These are phyloP conservation scores for Crypturellus undulatus DNA, from an alignment of 2,113 vertebrate species.

Conservation along the genomic window DNA sequence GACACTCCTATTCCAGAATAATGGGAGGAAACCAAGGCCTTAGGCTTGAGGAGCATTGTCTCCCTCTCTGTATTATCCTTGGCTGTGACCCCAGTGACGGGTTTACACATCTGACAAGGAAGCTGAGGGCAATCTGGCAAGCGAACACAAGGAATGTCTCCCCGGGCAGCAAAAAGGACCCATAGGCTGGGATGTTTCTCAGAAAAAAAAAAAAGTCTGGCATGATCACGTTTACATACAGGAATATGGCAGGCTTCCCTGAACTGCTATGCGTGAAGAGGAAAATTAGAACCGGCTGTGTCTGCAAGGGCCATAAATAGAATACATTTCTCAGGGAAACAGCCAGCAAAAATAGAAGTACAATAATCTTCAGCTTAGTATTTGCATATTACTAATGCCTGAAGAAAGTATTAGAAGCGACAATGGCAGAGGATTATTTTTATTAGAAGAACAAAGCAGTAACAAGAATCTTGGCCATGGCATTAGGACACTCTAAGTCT, in stretches of 20 bases:
- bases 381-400: conserved; percentile 9
- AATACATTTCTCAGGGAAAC: conserved; percentile 35
- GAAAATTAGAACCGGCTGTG: conserved; percentile 58
- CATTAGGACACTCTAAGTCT: background rate
- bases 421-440: background rate
- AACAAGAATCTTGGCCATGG: background rate
- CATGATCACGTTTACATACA: conserved; percentile 3
- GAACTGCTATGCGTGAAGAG: conserved; percentile 22
- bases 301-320: conserved; percentile 50
- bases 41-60: conserved; percentile 6
- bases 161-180: background rate
- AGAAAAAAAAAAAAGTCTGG: conserved; percentile 31
- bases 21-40: conserved; percentile 14
- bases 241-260: conserved; percentile 4
- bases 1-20: conserved; percentile 25
- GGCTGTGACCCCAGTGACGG: background rate
- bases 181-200: background rate
- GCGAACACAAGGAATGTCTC: background rate
- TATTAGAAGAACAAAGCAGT: background rate
- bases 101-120: conserved; percentile 5
- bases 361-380: background rate
- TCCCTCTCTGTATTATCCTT: background rate
- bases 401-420: background rate
- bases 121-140: background rate
- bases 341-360: conserved; percentile 33